Base-by-base conservation (phyloP, 2,113 vertebrate species). In the Protomyctophum bolini region DNA sequence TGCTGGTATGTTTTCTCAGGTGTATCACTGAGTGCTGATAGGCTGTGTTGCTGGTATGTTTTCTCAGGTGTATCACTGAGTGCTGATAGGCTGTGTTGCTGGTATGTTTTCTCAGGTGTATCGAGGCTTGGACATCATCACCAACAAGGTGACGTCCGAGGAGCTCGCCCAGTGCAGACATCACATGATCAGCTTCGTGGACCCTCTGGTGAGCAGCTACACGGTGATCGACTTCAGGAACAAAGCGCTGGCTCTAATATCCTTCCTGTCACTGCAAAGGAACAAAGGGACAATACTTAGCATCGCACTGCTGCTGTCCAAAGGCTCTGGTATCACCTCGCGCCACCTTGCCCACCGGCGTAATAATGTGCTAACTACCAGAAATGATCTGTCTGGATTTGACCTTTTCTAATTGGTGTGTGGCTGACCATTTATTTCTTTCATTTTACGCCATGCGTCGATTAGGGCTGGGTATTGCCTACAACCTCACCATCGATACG, bases 141-240 rank as follows among this genome's bases (percentile, higher is more conserved):
- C 98, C 29, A 99, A 99, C 83, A 99, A 99, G 81, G 96, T 97
- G 70, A 96, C 94, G 4, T 63, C 73, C 0, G 93, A 94, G 83
- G 96, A 99, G 76, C 90, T 93, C 72, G 82, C 74, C 5, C 89
- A 95, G 45, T 99, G 98, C 91, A 91, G 14, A 0, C 97, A 99
- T 88, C 98, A 99, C 91, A 99, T 99, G 98, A 96, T 98, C 92
- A 92, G 95, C 86, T 97, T 96, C 7, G 92, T 98, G 91, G 98
- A 99, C 88, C 97, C 98, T 3, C 88, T 98, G 0, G 92, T 95
- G 80, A 81, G 73, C 86, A 93, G 89, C 91, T 97, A 95, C 88
- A 98, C 96, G 0, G 96, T 99, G 80, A 93, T 97, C 86, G 97
- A 99, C 91, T 99, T 98, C 93, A 93, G 95, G 79, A 96, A 97